A percentile compares a stretch with the other conserved stretches of the same genome.
phyloP scores from a whole-genome alignment of 92 coral and sea anemone species.

The Umimayanthus kanabou region DNA sequence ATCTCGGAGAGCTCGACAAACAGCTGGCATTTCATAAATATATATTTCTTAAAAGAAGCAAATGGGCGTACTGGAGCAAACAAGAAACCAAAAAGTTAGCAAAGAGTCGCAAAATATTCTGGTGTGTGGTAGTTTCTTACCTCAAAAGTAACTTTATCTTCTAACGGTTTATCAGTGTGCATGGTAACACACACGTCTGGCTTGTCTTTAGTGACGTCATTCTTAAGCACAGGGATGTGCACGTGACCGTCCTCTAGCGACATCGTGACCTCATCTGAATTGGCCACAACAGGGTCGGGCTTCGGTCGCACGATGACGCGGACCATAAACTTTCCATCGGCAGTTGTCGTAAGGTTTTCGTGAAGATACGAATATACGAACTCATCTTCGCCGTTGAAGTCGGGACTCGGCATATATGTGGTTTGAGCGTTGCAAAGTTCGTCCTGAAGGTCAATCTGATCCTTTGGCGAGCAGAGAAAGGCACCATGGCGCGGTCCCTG shows the following conservation, averaged over 20 bases:
- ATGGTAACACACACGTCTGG: slow-evolving; percentile 77
- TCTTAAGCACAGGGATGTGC: slow-evolving; percentile 90
- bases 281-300: slow-evolving; percentile 70
- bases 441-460: slow-evolving; percentile 68
- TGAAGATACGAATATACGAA: slow-evolving; percentile 85
- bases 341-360: slow-evolving; percentile 79
- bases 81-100: too few species aligned
- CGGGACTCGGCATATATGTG: slow-evolving; percentile 71
- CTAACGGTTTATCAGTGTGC: slow-evolving; percentile 45
- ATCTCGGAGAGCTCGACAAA: too few species aligned
- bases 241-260: slow-evolving; percentile 75
- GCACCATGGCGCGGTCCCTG: slow-evolving; percentile 83
- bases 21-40: too few species aligned
- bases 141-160: slow-evolving; percentile 29
- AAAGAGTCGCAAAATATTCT: too few species aligned
- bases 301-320: slow-evolving; percentile 84
- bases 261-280: slow-evolving; percentile 83
- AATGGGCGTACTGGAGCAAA: too few species aligned
- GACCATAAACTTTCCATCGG: slow-evolving; percentile 80
- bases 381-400: slow-evolving; percentile 92
- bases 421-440: slow-evolving; percentile 73
- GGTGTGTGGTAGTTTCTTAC: slow-evolving; percentile 3
- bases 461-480: slow-evolving; percentile 66
- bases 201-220: slow-evolving; percentile 75
- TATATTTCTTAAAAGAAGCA: too few species aligned